phyloP scores from a whole-genome alignment of 92 coral and sea anemone genomes.

The Epizoanthus stellaris region DNA sequence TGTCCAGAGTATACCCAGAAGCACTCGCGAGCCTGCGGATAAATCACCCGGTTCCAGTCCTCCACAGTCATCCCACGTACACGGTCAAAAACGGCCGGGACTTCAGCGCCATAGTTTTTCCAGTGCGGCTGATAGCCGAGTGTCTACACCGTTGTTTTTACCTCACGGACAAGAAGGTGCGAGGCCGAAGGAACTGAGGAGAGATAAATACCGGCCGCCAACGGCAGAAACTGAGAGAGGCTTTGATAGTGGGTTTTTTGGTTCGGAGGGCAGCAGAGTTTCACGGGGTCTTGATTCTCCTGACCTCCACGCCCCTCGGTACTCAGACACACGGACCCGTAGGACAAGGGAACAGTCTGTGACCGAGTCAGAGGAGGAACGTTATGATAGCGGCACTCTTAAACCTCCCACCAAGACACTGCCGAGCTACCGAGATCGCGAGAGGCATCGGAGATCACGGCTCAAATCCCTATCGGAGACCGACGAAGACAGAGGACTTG shows the following conservation, averaged over 20 bases:
- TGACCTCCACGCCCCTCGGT: constrained; percentile 57
- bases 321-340: constrained; percentile 50
- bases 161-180: constrained; percentile 75
- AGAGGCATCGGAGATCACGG: constrained; percentile 67
- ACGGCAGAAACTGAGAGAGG: constrained; percentile 90
- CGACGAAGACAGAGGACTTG: constrained; percentile 81
- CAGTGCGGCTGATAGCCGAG: constrained; percentile 87
- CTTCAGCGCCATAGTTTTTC: constrained; percentile 86
- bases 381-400: constrained; percentile 48
- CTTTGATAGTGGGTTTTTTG: constrained; percentile 97
- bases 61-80: constrained; percentile 34
- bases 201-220: constrained; percentile 69
- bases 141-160: constrained; percentile 92
- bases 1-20: constrained; percentile 72
- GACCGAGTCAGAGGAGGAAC: constrained; percentile 81
- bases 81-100: constrained; percentile 54
- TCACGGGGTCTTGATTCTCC: constrained; percentile 87
- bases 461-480: constrained; percentile 88
- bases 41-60: constrained; percentile 73
- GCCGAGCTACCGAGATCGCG: constrained; percentile 63
- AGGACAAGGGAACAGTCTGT: constrained; percentile 72
- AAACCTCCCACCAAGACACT: constrained; percentile 58
- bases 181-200: constrained; percentile 67
- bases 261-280: constrained; percentile 96
- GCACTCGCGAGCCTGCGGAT: constrained; percentile 43